These are phyloP conservation scores for Geodia barretti DNA, from an alignment of 37 sponge, comb jelly and placozoan genomes.

Conservation along the genomic window DNA sequence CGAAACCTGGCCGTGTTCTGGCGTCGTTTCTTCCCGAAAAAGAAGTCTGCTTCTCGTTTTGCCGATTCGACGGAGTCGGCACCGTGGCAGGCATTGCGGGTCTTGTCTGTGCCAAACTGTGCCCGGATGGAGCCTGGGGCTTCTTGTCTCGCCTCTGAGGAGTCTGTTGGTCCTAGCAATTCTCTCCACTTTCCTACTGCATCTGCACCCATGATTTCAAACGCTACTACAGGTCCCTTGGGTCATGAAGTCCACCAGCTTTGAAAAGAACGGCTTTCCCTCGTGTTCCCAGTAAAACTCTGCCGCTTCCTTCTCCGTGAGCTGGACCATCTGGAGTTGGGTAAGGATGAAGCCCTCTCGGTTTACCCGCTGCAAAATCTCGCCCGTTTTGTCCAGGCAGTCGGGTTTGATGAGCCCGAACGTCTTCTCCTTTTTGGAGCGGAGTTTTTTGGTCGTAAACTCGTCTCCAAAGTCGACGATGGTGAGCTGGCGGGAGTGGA, in stretches of 20 bases:
- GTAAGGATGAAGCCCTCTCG: slow-evolving; percentile 72
- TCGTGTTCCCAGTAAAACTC: slow-evolving; percentile 82
- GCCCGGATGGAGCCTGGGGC: slow-evolving; percentile 80
- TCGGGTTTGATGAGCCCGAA: slow-evolving; percentile 89
- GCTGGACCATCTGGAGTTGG: slow-evolving; percentile 78
- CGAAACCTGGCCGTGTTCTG: slow-evolving; percentile 35
- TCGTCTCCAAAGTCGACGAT: slow-evolving; percentile 91
- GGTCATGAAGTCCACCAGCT: slow-evolving; percentile 74
- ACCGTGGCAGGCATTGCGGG: slow-evolving; percentile 89
- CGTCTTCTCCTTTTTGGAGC: slow-evolving; percentile 77
- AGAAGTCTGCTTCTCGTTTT: slow-evolving; percentile 79
- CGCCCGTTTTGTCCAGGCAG: slow-evolving; percentile 72
- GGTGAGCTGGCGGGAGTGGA: slow-evolving; percentile 90
- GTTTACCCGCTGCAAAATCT: slow-evolving; percentile 55
- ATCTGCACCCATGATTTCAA: slow-evolving; percentile 82
- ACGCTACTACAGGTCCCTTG: slow-evolving; percentile 77
- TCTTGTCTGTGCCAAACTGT: slow-evolving; percentile 74
- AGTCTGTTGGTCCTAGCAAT: slow-evolving; percentile 82
- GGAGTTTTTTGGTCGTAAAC: slow-evolving; percentile 78
- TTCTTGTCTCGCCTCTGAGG: slow-evolving; percentile 69
- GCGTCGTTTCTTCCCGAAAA: slow-evolving; percentile 66
- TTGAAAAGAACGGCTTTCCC: slow-evolving; percentile 66
- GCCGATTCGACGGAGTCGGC: slow-evolving; percentile 78
- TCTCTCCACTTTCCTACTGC: slow-evolving; percentile 67
- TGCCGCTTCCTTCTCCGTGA: slow-evolving; percentile 75